Evolutionary conservation across 2,888 invertebrate genomes (phyloP).

Genomic region (Belgica antarctica): DNA sequence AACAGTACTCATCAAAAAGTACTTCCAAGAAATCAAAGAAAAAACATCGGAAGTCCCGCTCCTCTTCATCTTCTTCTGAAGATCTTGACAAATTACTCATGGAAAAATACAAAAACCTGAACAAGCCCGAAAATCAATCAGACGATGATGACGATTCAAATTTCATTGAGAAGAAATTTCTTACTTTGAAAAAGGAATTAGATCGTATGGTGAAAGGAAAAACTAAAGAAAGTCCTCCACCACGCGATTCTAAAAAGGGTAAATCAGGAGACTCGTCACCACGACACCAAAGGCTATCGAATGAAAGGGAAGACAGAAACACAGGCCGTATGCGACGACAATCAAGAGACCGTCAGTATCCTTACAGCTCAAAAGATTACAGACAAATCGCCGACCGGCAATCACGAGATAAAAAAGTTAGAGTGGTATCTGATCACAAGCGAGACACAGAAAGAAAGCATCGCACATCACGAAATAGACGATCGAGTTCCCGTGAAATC

Average conservation of each 20-base stretch:
- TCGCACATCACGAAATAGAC: no score
- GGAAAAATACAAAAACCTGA: slow-evolving; percentile 67
- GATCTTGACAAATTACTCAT: slow-evolving; percentile 69
- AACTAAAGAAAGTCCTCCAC: slow-evolving; percentile 41
- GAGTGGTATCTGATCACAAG: background rate
- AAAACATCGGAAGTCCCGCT: slow-evolving; percentile 48
- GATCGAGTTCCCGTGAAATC: background rate
- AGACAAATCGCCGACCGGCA: background rate
- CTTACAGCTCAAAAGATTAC: background rate
- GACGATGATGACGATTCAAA: slow-evolving; percentile 50
- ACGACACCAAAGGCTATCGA: slow-evolving; percentile 43
- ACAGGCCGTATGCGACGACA: slow-evolving; percentile 13
- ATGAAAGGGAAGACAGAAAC: slow-evolving; percentile 42
- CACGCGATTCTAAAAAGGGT: background rate
- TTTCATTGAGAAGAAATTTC: slow-evolving; percentile 53
- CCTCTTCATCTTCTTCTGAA: slow-evolving; percentile 51
- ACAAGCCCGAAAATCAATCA: slow-evolving; percentile 52
- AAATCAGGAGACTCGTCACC: slow-evolving; percentile 21
- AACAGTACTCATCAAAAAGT: slow-evolving; percentile 48
- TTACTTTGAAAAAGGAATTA: slow-evolving; percentile 53
- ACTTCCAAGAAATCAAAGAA: slow-evolving; percentile 48
- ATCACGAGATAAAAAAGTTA: background rate
- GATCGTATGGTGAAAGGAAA: slow-evolving; percentile 50
- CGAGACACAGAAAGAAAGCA: no score
- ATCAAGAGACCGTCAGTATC: no score